Evolutionary conservation across 1,140 invertebrate genomes (phyloP).

Genomic region (Anoplolepis gracilipes): DNA sequence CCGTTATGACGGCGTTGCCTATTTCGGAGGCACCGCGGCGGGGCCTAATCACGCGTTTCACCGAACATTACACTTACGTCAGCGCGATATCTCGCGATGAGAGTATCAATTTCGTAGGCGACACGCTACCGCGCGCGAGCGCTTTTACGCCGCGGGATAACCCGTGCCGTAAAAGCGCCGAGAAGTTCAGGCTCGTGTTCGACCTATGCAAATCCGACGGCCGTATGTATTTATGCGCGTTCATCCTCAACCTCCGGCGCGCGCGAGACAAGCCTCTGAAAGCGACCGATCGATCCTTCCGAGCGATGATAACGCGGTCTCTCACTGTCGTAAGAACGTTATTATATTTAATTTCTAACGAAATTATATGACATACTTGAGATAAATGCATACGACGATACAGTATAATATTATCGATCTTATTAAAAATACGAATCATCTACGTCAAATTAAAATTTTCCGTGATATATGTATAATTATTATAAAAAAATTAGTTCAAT

Average conservation of each 20-base stretch:
- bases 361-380: neutral
- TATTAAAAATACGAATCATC: no score
- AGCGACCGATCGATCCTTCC: conserved; percentile 55
- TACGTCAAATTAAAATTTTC: no score
- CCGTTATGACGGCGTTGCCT: conserved; percentile 17
- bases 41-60: conserved; percentile 72
- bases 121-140: conserved; percentile 68
- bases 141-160: conserved; percentile 46
- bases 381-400: neutral
- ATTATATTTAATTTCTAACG: neutral
- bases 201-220: conserved; percentile 77
- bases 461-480: no score
- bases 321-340: neutral
- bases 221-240: conserved; percentile 52
- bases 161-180: conserved; percentile 59
- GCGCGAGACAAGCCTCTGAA: conserved; percentile 35
- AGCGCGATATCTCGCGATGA: conserved; percentile 67
- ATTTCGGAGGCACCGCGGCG: conserved; percentile 51
- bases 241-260: conserved; percentile 60
- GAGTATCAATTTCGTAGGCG: conserved; percentile 71
- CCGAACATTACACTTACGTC: conserved; percentile 74
- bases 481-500: no score
- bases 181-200: conserved; percentile 73
- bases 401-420: no score
- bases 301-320: conserved; percentile 47